Base-by-base conservation (phyloP, 2,797 vertebrate species). In the Paguma larvata region DNA sequence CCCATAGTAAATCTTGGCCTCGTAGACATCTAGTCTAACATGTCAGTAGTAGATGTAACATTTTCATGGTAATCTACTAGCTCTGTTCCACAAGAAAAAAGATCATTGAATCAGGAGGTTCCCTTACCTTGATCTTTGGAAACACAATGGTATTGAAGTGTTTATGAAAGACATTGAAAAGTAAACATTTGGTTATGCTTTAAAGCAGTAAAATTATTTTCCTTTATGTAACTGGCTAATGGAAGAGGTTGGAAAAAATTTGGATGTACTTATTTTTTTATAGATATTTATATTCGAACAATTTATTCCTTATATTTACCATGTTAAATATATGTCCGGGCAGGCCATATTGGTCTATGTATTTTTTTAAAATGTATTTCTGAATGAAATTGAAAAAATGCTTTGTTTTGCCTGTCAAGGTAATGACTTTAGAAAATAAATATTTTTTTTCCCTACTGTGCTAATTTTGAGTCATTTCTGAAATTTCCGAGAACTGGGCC, bases 291-390 rank as follows among this genome's bases (percentile, higher is more conserved):
- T 99, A 98, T 98, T 98, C 98, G 96, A 98, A 98, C 97, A 98
- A 98, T 78, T 97, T 98, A 97, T 97, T 98, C 94, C 82, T 98
- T 99, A 99, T 98, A 99, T 99, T 99, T 99, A 99, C 99, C 99
- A 99, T 99, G 99, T 99, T 98, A 98, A 99, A 99, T 98, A 98
- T 99, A 98, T 96, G 97, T 98, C 98, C 91, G 97, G 98, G 97
- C 98, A 98, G 99, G 99, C 99, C 99, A 99, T 98, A 99, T 99
- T 99, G 99, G 99, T 99, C 99, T 98, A 98, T 99, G 98, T 98
- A 97, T 98, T 96, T 98, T 95, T 98, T 98, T 94, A 0, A 82
- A 97, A 98, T 97, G 92, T 98, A 98, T 99, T 99, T 99, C 99
- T 99, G 95, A 99, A 99, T 99, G 99, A 99, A 99, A 99, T 98